phyloP scores from a whole-genome alignment of 1,140 invertebrate genomes.

The Sinella curviseta region DNA sequence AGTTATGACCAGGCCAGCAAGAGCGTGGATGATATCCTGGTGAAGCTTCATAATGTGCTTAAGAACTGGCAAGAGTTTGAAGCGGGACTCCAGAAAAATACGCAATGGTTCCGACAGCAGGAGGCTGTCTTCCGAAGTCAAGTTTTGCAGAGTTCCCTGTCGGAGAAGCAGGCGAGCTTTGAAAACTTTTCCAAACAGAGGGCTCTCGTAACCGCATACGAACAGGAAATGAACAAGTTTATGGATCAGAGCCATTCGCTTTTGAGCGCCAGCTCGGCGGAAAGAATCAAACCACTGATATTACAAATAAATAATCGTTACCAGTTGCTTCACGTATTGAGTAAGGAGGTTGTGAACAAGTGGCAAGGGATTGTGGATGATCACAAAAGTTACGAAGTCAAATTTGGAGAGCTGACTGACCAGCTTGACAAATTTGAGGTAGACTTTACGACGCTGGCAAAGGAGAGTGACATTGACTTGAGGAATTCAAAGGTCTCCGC shows the following conservation, averaged over 20 bases:
- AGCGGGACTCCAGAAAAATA: constrained; percentile 71
- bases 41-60: constrained; percentile 67
- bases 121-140: constrained; percentile 83
- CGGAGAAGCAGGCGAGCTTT: constrained; percentile 78
- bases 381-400: constrained; percentile 77
- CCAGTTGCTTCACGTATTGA: constrained; percentile 75
- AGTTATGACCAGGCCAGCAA: constrained; percentile 37
- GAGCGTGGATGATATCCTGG: constrained; percentile 28
- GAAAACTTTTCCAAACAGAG: constrained; percentile 70
- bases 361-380: constrained; percentile 83
- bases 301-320: constrained; percentile 87
- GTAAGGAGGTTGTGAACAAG: constrained; percentile 83
- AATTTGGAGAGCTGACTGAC: constrained; percentile 70
- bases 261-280: constrained; percentile 78
- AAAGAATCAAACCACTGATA: constrained; percentile 81
- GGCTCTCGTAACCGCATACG: constrained; percentile 72
- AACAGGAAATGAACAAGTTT: constrained; percentile 78
- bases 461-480: constrained; percentile 56
- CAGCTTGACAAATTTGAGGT: constrained; percentile 78
- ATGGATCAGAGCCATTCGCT: constrained; percentile 85
- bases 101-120: constrained; percentile 79
- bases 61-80: constrained; percentile 88
- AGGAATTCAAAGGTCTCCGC: constrained; percentile 70
- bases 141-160: constrained; percentile 73
- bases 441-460: constrained; percentile 64